These are phyloP conservation scores for Microctenopoma lineatum DNA, from an alignment of 2,797 vertebrate species.

Conservation along the genomic window DNA sequence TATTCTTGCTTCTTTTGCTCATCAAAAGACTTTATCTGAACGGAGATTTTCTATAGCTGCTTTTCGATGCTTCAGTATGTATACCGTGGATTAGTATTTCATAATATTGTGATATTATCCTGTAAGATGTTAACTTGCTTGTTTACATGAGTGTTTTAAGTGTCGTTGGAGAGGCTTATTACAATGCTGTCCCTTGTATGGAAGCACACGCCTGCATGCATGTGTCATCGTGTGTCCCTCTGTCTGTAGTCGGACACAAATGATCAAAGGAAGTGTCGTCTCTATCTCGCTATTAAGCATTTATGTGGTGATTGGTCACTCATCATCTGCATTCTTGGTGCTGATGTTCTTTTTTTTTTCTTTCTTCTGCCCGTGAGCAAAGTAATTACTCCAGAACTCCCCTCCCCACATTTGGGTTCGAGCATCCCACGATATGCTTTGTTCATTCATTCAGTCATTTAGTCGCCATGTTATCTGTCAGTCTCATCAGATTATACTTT, in stretches of 20 bases:
- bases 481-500: conserved; percentile 80
- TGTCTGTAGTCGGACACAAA: conserved; percentile 11
- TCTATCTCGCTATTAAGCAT: conserved; percentile 28
- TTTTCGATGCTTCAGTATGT: conserved; percentile 11
- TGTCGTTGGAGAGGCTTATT: conserved; percentile 53
- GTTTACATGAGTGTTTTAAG: conserved; percentile 45
- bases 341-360: conserved; percentile 33
- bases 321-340: conserved; percentile 25
- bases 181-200: conserved; percentile 34
- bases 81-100: conserved; percentile 9
- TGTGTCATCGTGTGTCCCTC: not conserved
- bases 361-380: conserved; percentile 22
- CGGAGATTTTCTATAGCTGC: conserved; percentile 7
- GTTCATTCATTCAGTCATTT: conserved; percentile 64
- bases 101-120: conserved; percentile 12
- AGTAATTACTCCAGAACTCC: conserved; percentile 37
- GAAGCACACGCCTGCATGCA: conserved; percentile 1
- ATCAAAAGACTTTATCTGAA: conserved; percentile 22
- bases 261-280: conserved; percentile 35
- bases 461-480: conserved; percentile 70
- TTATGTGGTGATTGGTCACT: conserved; percentile 38
- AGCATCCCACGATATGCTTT: conserved; percentile 50
- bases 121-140: conserved; percentile 48
- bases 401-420: conserved; percentile 39
- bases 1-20: conserved; percentile 18